Percentiles rank a stretch among this genome's conserved stretches.
Evolutionary conservation across 2,113 vertebrate genomes (phyloP).

Genomic region (Myrmecobius fasciatus): DNA sequence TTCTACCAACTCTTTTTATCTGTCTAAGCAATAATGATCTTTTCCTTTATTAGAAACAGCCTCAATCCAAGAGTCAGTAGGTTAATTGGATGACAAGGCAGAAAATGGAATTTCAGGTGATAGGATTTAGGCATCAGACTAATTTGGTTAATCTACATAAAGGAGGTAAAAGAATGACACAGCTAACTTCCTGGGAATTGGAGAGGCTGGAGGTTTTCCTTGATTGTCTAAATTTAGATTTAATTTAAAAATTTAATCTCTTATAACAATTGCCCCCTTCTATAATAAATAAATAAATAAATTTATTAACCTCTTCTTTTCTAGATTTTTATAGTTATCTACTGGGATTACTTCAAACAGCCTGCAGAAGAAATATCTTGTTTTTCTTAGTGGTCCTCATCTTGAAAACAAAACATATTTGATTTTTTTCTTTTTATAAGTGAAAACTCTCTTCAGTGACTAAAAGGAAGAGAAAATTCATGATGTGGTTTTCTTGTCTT

Average conservation of each 20-base stretch:
- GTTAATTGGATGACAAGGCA: not conserved
- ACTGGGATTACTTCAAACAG: not conserved
- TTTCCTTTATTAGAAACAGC: conserved; percentile 7
- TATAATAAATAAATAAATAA: no score
- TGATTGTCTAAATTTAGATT: not conserved
- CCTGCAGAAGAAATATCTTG: not conserved
- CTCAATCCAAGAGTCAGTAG: not conserved
- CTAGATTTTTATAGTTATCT: not conserved
- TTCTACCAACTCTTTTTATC: not conserved
- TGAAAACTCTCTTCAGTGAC: not conserved
- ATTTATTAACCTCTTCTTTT: not conserved
- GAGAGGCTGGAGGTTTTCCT: not conserved
- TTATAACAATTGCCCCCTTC: not conserved
- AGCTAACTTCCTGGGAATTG: not conserved
- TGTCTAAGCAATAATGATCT: not conserved
- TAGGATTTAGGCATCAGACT: not conserved
- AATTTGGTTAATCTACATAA: not conserved
- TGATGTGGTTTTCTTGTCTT: not conserved
- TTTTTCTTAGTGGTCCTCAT: not conserved
- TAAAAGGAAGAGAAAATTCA: not conserved
- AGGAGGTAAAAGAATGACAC: not conserved
- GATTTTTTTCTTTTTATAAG: not conserved
- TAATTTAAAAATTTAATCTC: not conserved
- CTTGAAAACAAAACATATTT: not conserved
- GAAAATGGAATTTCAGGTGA: conserved; percentile 4